Percentiles rank a stretch among this genome's conserved stretches.
These are phyloP conservation scores for Meloe dianella DNA, from an alignment of 2,888 invertebrate genomes.

Conservation along the genomic window DNA sequence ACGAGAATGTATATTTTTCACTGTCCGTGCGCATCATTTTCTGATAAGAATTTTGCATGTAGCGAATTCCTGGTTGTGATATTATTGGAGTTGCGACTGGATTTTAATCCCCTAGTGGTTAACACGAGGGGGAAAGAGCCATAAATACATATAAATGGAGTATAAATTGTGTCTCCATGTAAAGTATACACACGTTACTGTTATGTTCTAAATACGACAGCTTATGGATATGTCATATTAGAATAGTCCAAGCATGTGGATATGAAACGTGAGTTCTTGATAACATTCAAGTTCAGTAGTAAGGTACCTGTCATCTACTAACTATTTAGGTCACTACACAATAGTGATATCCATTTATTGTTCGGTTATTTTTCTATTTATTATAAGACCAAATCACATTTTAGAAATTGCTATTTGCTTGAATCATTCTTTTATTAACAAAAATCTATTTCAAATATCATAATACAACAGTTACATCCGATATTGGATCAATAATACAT, in stretches of 20 bases:
- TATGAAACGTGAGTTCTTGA: conserved; percentile 35
- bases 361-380: conserved; percentile 26
- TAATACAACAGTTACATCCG: conserved; percentile 14
- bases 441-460: background rate
- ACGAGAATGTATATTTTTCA: conserved; percentile 50
- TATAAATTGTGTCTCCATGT: conserved; percentile 42
- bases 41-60: conserved; percentile 50
- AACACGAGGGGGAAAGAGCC: conserved; percentile 32
- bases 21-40: conserved; percentile 47
- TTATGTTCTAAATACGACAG: conserved; percentile 33
- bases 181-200: conserved; percentile 37
- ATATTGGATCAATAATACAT: conserved; percentile 4
- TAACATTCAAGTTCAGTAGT: conserved; percentile 24
- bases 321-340: conserved; percentile 30
- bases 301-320: background rate
- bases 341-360: conserved; percentile 27
- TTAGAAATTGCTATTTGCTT: conserved; percentile 30
- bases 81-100: conserved; percentile 44
- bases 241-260: conserved; percentile 34
- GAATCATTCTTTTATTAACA: conserved; percentile 12
- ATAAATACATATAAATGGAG: conserved; percentile 50
- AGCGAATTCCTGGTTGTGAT: conserved; percentile 41
- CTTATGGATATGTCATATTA: conserved; percentile 36
- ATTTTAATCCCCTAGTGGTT: conserved; percentile 45
- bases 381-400: conserved; percentile 33